Conservation (phyloP, 2,888 invertebrate genomes). For the Cryptus armator region DNA sequence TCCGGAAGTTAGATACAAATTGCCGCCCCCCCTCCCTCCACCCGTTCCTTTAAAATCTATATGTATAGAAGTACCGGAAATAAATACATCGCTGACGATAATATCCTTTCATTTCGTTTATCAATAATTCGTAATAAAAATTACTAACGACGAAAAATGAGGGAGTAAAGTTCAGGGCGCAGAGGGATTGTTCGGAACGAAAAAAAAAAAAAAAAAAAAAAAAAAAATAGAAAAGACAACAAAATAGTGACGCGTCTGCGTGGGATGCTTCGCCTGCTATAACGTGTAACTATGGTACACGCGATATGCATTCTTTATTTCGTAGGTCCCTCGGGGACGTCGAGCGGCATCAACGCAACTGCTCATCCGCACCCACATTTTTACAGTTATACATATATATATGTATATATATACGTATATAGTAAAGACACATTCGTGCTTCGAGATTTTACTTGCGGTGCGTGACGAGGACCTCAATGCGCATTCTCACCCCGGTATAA, state of each 20-base stretch:
- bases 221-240: background rate
- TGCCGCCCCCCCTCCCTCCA: too few relatives aligned
- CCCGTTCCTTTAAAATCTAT: background rate
- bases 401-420: slow-evolving; percentile 1
- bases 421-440: slow-evolving; percentile 37
- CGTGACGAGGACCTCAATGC: slow-evolving; percentile 34
- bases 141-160: slow-evolving; percentile 20
- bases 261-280: slow-evolving; percentile 18
- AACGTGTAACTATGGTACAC: slow-evolving; percentile 37
- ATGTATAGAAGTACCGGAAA: background rate
- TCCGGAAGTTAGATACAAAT: background rate
- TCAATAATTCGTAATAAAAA: slow-evolving; percentile 23
- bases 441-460: slow-evolving; percentile 45
- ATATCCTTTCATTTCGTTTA: slow-evolving; percentile 12
- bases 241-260: slow-evolving; percentile 28
- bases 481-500: slow-evolving; percentile 7
- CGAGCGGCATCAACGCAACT: slow-evolving; percentile 31
- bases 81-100: background rate
- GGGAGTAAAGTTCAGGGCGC: slow-evolving; percentile 9
- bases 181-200: background rate
- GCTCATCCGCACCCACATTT: slow-evolving; percentile 34
- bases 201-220: slow-evolving; percentile 20
- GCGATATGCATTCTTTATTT: slow-evolving; percentile 55
- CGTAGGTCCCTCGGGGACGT: slow-evolving; percentile 38
- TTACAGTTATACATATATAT: background rate